Evolutionary conservation across 2,113 vertebrate species (phyloP).

Genomic region (Machaerirhynchus nigripectus): DNA sequence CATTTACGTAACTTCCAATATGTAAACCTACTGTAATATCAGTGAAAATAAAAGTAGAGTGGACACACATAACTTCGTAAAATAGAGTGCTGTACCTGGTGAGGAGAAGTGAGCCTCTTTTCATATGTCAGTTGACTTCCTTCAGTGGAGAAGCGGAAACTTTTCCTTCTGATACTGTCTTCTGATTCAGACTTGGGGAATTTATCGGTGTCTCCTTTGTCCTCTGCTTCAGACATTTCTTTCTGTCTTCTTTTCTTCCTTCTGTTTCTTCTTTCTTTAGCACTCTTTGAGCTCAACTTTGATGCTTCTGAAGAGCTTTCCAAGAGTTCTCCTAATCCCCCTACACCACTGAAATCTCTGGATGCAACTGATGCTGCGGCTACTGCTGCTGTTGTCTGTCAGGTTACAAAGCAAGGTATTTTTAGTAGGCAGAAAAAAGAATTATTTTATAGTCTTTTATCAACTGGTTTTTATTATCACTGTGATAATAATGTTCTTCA

Average conservation of each 20-base stretch:
- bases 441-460: neutral
- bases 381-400: constrained; percentile 78
- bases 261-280: constrained; percentile 93
- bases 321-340: constrained; percentile 77
- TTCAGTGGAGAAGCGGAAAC: constrained; percentile 82
- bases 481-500: neutral
- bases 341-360: constrained; percentile 78
- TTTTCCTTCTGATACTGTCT: constrained; percentile 82
- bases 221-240: constrained; percentile 74
- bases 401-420: constrained; percentile 25
- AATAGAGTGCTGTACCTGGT: constrained; percentile 80
- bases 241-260: constrained; percentile 85
- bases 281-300: constrained; percentile 96
- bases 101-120: constrained; percentile 83
- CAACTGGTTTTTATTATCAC: neutral
- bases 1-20: neutral
- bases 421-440: neutral
- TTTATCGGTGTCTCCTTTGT: constrained; percentile 75
- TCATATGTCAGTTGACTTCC: constrained; percentile 83
- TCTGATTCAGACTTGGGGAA: constrained; percentile 85
- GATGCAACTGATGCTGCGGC: constrained; percentile 77
- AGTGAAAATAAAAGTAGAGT: neutral
- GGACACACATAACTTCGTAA: neutral
- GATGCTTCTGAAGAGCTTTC: constrained; percentile 90
- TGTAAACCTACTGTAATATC: neutral